Conservation (phyloP, 1,140 invertebrate genomes). For the Conus betulinus region DNA sequence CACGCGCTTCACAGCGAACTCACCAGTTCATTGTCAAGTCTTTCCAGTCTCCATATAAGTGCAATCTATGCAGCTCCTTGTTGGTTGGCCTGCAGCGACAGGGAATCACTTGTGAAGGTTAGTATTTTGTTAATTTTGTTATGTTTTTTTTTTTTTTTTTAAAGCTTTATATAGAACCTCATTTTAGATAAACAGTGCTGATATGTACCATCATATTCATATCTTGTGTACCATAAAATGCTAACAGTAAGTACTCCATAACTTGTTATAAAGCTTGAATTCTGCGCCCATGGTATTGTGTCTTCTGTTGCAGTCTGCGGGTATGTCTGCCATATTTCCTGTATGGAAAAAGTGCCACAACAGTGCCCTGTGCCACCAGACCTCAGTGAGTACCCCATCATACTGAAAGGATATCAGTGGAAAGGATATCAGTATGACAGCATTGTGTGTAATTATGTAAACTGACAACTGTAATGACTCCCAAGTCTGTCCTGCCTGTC, state of each 20-base stretch:
- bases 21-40: constrained; percentile 89
- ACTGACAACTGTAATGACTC: too few species aligned
- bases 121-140: too few species aligned
- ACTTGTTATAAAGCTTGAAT: background rate
- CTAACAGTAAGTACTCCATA: too few species aligned
- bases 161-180: too few species aligned
- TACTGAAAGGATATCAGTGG: too few species aligned
- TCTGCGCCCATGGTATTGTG: background rate
- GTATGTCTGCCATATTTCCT: constrained; percentile 96
- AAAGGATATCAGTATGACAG: too few species aligned
- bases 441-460: too few species aligned
- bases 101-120: constrained; percentile 92
- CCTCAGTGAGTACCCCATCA: constrained; percentile 77
- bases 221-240: too few species aligned
- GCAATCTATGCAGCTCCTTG: constrained; percentile 97
- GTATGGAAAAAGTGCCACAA: constrained; percentile 93
- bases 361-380: constrained; percentile 95
- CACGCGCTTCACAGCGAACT: constrained; percentile 56
- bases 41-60: constrained; percentile 97
- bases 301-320: constrained; percentile 80
- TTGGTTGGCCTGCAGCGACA: constrained; percentile 95
- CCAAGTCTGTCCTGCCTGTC: too few species aligned
- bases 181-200: too few species aligned
- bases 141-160: too few species aligned
- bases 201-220: too few species aligned